Conservation (phyloP, 1,140 invertebrate genomes). For the Neodiprion fabricii region DNA sequence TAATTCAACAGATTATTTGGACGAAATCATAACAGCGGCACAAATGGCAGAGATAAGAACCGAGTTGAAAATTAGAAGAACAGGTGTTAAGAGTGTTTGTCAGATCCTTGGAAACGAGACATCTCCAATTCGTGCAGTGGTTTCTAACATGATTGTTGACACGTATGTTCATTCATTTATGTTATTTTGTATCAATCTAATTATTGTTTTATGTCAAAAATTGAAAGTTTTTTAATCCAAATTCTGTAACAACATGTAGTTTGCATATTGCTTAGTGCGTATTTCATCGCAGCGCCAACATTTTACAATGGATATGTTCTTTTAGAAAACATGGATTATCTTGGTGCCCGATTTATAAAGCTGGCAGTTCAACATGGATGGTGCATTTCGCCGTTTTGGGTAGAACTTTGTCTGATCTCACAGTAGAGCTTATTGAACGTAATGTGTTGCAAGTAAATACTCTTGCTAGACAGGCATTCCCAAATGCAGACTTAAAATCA, state of each 20-base stretch:
- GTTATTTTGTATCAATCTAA: background rate
- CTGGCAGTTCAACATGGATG: constrained; percentile 64
- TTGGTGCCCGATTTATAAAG: constrained; percentile 68
- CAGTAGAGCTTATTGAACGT: constrained; percentile 30
- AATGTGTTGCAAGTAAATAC: constrained; percentile 44
- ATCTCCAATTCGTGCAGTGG: constrained; percentile 19
- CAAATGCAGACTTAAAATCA: constrained; percentile 39
- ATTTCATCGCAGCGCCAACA: no score
- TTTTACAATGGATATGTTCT: constrained; percentile 9
- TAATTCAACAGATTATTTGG: background rate
- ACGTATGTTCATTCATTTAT: constrained; percentile 33
- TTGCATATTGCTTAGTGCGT: no score
- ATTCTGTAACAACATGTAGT: no score
- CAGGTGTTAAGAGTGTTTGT: constrained; percentile 9
- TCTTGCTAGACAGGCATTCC: constrained; percentile 49
- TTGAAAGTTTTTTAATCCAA: no score
- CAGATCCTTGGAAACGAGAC: background rate
- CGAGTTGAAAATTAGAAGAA: constrained; percentile 28
- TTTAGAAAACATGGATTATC: constrained; percentile 56
- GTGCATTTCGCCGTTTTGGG: constrained; percentile 64
- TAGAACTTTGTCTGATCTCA: constrained; percentile 47
- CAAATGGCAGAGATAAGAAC: constrained; percentile 25
- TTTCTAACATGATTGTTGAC: constrained; percentile 46
- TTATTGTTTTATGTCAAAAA: no score
- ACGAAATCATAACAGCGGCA: constrained; percentile 23